A percentile compares a stretch with the other conserved stretches of the same genome.
Evolutionary conservation across 2,888 invertebrate genomes (phyloP).

Genomic region (Eulithis prunata): DNA sequence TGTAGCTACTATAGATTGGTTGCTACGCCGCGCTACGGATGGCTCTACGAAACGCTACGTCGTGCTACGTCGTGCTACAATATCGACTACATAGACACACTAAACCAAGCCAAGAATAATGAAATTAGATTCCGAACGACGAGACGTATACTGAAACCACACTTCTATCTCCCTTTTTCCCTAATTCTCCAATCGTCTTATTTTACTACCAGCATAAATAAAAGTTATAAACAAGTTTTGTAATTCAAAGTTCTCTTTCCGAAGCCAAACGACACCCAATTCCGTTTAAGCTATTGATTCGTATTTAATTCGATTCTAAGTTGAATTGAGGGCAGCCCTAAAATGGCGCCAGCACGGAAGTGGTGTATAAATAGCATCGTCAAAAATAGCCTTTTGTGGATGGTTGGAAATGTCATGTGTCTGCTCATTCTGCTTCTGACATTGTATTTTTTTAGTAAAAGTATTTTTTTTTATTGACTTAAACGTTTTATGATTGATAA

Average conservation of each 20-base stretch:
- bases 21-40: constrained; percentile 1
- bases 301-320: constrained; percentile 33
- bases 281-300: constrained; percentile 30
- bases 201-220: no score
- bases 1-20: background rate
- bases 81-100: no score
- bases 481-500: no score
- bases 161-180: no score
- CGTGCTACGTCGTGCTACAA: background rate
- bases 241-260: constrained; percentile 4
- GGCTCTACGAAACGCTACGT: background rate
- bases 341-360: constrained; percentile 35
- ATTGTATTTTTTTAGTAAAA: background rate
- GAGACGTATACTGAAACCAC: no score
- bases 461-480: no score
- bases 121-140: no score
- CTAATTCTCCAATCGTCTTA: no score
- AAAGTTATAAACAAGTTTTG: no score
- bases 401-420: constrained; percentile 24
- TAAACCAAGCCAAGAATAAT: no score
- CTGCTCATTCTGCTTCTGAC: background rate
- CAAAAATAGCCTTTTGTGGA: constrained; percentile 35
- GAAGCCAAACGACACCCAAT: constrained; percentile 13
- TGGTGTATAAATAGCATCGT: constrained; percentile 27
- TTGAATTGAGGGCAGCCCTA: constrained; percentile 31